Evolutionary conservation across 1,140 invertebrate genomes (phyloP).

Genomic region (Armadillidium nasatum): DNA sequence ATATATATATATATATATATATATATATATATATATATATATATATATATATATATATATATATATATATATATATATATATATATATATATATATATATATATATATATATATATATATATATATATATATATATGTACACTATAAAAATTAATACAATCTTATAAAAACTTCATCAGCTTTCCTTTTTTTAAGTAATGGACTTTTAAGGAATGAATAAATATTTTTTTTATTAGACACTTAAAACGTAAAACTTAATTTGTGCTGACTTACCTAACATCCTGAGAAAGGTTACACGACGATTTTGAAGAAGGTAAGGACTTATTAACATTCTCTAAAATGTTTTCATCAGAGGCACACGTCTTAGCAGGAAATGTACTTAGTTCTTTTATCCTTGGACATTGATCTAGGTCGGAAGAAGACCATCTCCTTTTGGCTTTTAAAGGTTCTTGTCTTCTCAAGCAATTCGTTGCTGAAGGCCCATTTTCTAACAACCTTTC

Average conservation of each 20-base stretch:
- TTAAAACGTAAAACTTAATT: too few species aligned
- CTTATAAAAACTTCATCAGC: too few species aligned
- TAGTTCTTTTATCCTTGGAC: background rate
- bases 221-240: too few species aligned
- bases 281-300: too few species aligned
- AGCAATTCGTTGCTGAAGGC: background rate
- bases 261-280: too few species aligned
- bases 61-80: background rate
- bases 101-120: constrained; percentile 15
- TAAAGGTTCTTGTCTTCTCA: background rate
- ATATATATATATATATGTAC: background rate
- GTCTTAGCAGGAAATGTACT: too few species aligned
- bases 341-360: too few species aligned
- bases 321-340: too few species aligned
- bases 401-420: background rate
- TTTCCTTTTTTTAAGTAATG: too few species aligned
- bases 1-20: constrained; percentile 6
- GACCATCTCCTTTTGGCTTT: background rate
- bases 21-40: constrained; percentile 6
- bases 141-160: background rate
- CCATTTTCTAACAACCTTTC: background rate
- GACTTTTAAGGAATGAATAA: too few species aligned
- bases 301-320: too few species aligned
- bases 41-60: background rate
- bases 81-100: background rate